Percentiles rank a stretch among this genome's conserved stretches.
Conservation (phyloP, 2,888 invertebrate genomes). For the Ophonus ardosiacus region DNA sequence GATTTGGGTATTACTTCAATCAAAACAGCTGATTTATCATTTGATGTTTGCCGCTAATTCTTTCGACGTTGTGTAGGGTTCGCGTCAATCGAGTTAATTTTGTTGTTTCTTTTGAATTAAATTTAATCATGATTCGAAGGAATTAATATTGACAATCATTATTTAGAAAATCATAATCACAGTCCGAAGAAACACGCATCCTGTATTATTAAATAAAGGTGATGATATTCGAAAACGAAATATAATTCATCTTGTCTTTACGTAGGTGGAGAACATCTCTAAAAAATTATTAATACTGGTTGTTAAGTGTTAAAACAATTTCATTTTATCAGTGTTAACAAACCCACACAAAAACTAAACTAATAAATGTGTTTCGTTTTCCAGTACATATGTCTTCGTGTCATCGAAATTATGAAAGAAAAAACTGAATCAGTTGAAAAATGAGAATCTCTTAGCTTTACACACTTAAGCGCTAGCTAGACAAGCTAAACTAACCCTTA, state of each 20-base stretch:
- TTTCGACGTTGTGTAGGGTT: too few relatives aligned
- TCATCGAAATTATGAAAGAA: slow-evolving; percentile 53
- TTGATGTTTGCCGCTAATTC: too few relatives aligned
- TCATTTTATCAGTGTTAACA: slow-evolving; percentile 26
- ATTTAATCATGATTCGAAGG: too few relatives aligned
- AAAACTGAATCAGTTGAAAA: slow-evolving; percentile 44
- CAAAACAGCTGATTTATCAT: too few relatives aligned
- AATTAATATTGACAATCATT: too few relatives aligned
- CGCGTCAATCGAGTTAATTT: too few relatives aligned
- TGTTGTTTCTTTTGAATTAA: too few relatives aligned
- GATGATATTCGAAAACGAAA: too few relatives aligned
- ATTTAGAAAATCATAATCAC: too few relatives aligned
- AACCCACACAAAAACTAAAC: slow-evolving; percentile 30
- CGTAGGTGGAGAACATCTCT: background rate
- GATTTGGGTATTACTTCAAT: too few relatives aligned
- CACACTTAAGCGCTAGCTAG: slow-evolving; percentile 3
- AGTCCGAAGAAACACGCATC: too few relatives aligned
- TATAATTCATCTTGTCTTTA: background rate
- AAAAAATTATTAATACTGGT: slow-evolving; percentile 5
- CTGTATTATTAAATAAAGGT: too few relatives aligned
- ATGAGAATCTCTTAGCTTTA: slow-evolving; percentile 41
- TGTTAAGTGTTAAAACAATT: slow-evolving; percentile 30
- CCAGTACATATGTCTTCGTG: slow-evolving; percentile 48
- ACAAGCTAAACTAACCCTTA: slow-evolving; percentile 5
- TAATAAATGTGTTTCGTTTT: slow-evolving; percentile 37